Evolutionary conservation across 1,140 invertebrate genomes (phyloP), one percentile per base, ranked within the genome.

Genomic region (Tetranychus urticae): DNA sequence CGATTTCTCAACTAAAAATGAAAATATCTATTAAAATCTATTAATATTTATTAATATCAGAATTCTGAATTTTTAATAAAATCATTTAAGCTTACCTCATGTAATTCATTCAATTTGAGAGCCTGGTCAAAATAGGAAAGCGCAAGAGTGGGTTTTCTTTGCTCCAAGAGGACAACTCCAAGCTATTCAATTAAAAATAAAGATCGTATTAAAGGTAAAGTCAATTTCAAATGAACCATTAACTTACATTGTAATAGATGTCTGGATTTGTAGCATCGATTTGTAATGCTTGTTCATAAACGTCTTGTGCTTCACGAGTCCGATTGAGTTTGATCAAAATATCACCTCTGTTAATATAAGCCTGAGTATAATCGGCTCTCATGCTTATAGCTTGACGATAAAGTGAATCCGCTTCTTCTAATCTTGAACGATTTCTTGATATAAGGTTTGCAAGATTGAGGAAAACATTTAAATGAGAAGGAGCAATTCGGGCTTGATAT

Each of bases 221-320:
- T 42, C 5, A 42, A 42, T 42, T 6, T 42, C 0, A 6, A 42
- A 42, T 42, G 0, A 42, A 6, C 46, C 13, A 13, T 31, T 48
- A 64, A 78, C 80, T 80, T 75, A 89, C 86, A 74, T 97, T 97
- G 69, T 96, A 97, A 74, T 94, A 92, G 67, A 97, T 90, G 71
- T 96, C 92, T 2, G 92, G 88, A 77, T 96, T 94, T 66, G 83
- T 85, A 68, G 83, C 88, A 70, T 94, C 90, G 73, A 92, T 91
- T 65, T 88, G 80, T 33, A 96, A 73, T 0, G 91, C 92, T 70
- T 84, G 78, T 70, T 93, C 87, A 70, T 96, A 97, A 34, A 93
- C 88, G 70, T 91, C 84, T 71, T 90, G 85, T 0, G 92, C 92
- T 73, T 96, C 90, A 69, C 88, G 84, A 4, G 88, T 91, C 63